phyloP scores from a whole-genome alignment of 2,888 invertebrate species.

The Pseudanteris insignis region DNA sequence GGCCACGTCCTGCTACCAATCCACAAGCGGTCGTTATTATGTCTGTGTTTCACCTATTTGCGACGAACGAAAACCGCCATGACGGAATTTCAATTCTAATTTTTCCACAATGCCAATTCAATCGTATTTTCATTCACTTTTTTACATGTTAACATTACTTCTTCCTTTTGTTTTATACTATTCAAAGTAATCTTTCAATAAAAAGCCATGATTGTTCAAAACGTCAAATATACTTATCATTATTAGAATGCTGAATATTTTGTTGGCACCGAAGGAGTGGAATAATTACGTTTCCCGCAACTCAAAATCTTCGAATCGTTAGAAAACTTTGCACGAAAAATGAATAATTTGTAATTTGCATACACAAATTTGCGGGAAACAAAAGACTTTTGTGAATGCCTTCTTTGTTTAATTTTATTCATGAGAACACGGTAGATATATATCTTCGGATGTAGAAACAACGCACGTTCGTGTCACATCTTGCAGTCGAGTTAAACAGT shows the following conservation, averaged over 20 bases:
- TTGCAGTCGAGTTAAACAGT: not conserved
- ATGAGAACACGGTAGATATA: constrained; percentile 15
- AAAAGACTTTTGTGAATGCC: constrained; percentile 3
- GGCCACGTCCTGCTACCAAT: constrained; percentile 43
- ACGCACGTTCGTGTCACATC: constrained; percentile 15
- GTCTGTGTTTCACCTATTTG: constrained; percentile 23
- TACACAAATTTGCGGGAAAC: constrained; percentile 25
- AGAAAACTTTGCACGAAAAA: constrained; percentile 8
- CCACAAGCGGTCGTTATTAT: constrained; percentile 37
- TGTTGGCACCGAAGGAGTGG: too few relatives aligned
- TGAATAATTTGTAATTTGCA: constrained; percentile 20
- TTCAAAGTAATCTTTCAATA: too few relatives aligned
- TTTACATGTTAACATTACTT: too few relatives aligned
- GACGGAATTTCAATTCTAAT: constrained; percentile 7
- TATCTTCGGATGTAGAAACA: constrained; percentile 11
- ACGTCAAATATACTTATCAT: too few relatives aligned
- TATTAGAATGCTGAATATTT: too few relatives aligned
- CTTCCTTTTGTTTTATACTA: too few relatives aligned
- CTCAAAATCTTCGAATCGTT: too few relatives aligned
- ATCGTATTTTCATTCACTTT: too few relatives aligned
- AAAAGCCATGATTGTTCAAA: too few relatives aligned
- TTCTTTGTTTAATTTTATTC: constrained; percentile 26
- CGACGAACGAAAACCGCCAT: constrained; percentile 7
- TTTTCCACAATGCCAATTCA: constrained; percentile 8
- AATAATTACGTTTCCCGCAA: too few relatives aligned